Evolutionary conservation across 2,113 vertebrate species (phyloP), one percentile per base, ranked within the genome.

Genomic region (Spilogale gracilis): DNA sequence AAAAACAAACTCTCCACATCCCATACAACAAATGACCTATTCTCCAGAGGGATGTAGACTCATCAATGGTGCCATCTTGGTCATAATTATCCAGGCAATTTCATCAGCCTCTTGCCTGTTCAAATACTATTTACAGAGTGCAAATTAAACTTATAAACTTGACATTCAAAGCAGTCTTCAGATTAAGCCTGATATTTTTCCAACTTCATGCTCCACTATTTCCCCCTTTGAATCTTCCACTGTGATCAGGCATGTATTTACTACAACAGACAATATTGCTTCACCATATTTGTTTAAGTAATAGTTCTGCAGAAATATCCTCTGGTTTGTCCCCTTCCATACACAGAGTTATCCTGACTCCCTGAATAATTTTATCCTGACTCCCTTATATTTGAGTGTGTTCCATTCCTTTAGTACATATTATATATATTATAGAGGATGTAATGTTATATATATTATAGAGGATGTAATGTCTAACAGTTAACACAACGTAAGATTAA

Each of bases 71-170:
- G 16, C 12, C 50, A 69, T 73, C 60, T 50, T 83, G 67, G 86
- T 73, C 21, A 73, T 71, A 90, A 67, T 94, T 71, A 56, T n/a
- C 45, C 58, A 96, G 52, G 30, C 38, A 82, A 89, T 84, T 78
- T 86, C 30, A 89, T 65, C 58, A 74, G 30, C 67, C 48, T 67
- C 86, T 61, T 96, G 11, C 63, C 58, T 38, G n/a, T 50, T 95
- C 61, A 91, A 60, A 88, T 56, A 69, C 69, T 61, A 85, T 11
- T 84, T 87, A 81, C 13, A 52, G 18, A 23, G 52, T 54, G 12
- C 27, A 89, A 71, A 93, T 82, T 60, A 82, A 85, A 85, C 32
- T 93, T 54, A 91, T 56, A 54, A 65, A 63, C 48, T 58, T 91
- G 52, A 50, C 71, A 54, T 81, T 81, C 27, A 69, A 79, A 95